A percentile compares a stretch with the other conserved stretches of the same genome.
Conservation (phyloP, 2,113 vertebrate species). For the Empidonax alnorum region DNA sequence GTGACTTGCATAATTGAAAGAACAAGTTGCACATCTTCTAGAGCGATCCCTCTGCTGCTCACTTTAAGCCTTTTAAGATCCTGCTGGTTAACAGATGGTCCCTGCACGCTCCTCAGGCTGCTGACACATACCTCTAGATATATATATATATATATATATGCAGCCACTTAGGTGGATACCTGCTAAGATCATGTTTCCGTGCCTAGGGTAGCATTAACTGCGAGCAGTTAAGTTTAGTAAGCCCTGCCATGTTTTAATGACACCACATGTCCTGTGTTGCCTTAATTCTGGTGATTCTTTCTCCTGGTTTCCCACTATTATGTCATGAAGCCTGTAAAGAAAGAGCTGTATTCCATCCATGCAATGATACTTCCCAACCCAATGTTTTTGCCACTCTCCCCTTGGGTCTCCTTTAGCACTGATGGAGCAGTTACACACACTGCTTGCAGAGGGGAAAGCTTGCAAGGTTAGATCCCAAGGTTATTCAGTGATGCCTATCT, state of each 20-base stretch:
- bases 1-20: background rate
- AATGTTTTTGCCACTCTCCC: background rate
- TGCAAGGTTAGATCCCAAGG: background rate
- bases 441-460: background rate
- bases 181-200: background rate
- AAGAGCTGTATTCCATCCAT: background rate
- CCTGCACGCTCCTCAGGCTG: background rate
- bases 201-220: background rate
- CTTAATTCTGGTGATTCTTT: background rate
- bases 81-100: slow-evolving; percentile 15
- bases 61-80: slow-evolving; percentile 2
- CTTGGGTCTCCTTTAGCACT: background rate
- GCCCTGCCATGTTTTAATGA: background rate
- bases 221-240: background rate
- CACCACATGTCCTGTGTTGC: background rate
- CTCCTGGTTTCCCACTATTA: background rate
- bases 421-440: background rate
- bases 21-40: background rate
- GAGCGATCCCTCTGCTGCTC: background rate
- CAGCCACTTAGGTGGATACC: background rate
- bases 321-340: background rate
- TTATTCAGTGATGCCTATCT: background rate
- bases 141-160: background rate
- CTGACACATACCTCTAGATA: background rate
- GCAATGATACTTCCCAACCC: background rate